A percentile compares a stretch with the other conserved stretches of the same genome.
phyloP scores from a whole-genome alignment of 2,797 vertebrate species.

The Phrynocephalus vlangalii region DNA sequence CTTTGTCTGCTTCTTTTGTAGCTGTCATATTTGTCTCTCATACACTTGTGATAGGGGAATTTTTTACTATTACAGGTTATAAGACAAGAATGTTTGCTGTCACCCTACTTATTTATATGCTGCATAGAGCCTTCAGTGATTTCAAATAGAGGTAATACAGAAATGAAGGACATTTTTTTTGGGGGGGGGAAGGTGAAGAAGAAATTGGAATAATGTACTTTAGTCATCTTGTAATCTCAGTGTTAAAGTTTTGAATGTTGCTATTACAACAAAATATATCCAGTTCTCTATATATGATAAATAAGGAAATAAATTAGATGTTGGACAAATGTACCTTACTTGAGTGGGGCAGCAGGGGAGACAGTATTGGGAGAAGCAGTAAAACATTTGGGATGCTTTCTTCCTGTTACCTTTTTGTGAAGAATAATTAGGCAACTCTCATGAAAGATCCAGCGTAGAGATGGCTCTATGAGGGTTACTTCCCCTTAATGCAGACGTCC shows the following conservation, averaged over 20 bases:
- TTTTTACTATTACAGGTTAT: conserved; percentile 20
- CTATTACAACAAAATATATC: not conserved
- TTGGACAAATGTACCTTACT: not conserved
- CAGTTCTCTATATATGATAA: not conserved
- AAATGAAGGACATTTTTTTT: conserved; percentile 14
- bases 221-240: not conserved
- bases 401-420: not conserved
- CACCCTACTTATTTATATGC: not conserved
- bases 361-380: not conserved
- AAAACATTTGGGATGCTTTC: not conserved
- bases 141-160: conserved; percentile 8
- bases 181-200: not conserved
- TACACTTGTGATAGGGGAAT: conserved; percentile 3
- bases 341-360: too few relatives aligned
- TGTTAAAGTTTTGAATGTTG: not conserved
- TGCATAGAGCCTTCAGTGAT: not conserved
- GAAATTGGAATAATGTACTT: not conserved
- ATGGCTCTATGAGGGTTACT: too few relatives aligned
- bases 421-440: not conserved
- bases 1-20: conserved; percentile 20
- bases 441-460: not conserved
- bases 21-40: conserved; percentile 18
- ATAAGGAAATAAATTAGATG: not conserved
- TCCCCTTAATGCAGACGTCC: too few relatives aligned
- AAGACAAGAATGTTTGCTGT: conserved; percentile 12